Conservation (phyloP, 1,140 invertebrate genomes). For the Bursaphelenchus mucronatus region DNA sequence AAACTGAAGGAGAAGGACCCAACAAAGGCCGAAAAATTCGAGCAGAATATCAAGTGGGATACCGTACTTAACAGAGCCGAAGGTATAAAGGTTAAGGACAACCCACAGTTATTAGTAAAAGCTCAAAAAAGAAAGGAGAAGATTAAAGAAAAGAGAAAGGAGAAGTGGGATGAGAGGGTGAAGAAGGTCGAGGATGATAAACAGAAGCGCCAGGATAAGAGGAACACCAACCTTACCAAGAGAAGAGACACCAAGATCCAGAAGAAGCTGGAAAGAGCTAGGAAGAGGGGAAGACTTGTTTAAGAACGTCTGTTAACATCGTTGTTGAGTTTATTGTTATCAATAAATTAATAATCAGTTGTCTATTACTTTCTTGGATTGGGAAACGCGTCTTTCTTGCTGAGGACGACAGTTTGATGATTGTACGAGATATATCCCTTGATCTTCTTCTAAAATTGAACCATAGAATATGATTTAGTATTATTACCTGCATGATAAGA, state of each 20-base stretch:
- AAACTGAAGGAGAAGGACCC: constrained; percentile 37
- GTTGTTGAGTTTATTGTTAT: too few species aligned
- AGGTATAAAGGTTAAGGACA: constrained; percentile 48
- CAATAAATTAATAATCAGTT: too few species aligned
- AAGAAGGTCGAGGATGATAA: constrained; percentile 33
- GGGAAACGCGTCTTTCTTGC: constrained; percentile 95
- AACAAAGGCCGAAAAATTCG: constrained; percentile 37
- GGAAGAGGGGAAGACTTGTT: constrained; percentile 23
- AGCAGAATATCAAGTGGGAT: constrained; percentile 41
- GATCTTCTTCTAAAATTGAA: constrained; percentile 64
- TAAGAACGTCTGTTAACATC: neutral
- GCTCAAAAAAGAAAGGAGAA: constrained; percentile 38
- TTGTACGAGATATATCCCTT: constrained; percentile 94
- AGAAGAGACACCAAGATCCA: constrained; percentile 18
- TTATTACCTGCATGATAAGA: constrained; percentile 79
- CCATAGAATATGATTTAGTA: neutral
- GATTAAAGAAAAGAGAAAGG: constrained; percentile 32
- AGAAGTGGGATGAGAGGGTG: constrained; percentile 42
- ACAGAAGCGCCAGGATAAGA: constrained; percentile 32
- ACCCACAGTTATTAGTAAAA: constrained; percentile 39
- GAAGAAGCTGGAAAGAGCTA: constrained; percentile 26
- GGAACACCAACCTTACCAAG: constrained; percentile 29
- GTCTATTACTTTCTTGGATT: neutral
- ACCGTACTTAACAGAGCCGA: constrained; percentile 37
- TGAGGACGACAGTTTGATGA: constrained; percentile 92